A percentile compares a stretch with the other conserved stretches of the same genome.
These are phyloP conservation scores for Odocoileus virginianus DNA, from an alignment of 2,113 vertebrate species.

Conservation along the genomic window DNA sequence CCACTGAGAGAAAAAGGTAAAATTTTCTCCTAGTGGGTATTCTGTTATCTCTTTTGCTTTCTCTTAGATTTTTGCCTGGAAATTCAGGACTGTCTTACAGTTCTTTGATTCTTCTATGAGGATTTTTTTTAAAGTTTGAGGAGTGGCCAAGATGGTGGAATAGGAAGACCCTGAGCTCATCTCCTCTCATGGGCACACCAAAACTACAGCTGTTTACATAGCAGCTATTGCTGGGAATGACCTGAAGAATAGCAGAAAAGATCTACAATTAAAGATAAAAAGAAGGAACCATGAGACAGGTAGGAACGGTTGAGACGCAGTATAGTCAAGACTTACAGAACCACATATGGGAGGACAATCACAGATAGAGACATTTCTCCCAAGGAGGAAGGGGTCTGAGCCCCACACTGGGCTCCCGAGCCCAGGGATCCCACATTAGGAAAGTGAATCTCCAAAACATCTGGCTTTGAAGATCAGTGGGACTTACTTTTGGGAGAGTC, in stretches of 20 bases:
- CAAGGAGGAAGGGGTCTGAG: neutral
- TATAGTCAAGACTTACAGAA: neutral
- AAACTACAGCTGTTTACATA: neutral
- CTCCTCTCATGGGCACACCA: neutral
- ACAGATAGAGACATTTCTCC: neutral
- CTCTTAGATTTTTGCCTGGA: neutral
- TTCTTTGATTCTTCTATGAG: neutral
- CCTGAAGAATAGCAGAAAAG: neutral
- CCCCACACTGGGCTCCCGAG: neutral
- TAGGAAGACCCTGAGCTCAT: neutral
- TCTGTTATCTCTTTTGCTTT: neutral
- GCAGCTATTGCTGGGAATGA: neutral
- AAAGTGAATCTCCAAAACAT: neutral
- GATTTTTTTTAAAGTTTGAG: neutral
- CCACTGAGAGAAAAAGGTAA: neutral
- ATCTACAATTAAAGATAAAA: neutral
- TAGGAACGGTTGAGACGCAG: neutral
- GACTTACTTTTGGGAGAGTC: neutral
- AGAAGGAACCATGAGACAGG: neutral
- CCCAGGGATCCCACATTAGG: neutral
- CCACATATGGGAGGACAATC: neutral
- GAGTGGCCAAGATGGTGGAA: neutral
- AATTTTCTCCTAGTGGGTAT: neutral
- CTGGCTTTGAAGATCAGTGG: neutral
- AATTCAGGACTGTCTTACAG: neutral